A percentile compares a stretch with the other conserved stretches of the same genome.
Evolutionary conservation across 2,797 vertebrate genomes (phyloP).

Genomic region (Dendrocincla tyrannina): DNA sequence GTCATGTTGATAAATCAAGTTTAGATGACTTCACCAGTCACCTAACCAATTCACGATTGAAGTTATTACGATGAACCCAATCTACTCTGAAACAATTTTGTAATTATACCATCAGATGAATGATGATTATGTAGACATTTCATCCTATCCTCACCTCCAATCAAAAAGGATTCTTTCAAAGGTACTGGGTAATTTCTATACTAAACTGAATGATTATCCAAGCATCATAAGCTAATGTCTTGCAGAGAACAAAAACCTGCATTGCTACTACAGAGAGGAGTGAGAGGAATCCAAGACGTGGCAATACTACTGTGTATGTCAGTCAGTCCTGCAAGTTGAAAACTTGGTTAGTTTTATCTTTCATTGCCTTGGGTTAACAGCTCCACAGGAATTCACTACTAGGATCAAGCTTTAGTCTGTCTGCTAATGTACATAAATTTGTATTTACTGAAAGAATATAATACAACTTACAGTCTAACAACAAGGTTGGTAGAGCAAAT

Average conservation of each 20-base stretch:
- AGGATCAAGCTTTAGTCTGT: neutral
- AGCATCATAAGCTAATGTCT: neutral
- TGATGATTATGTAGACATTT: neutral
- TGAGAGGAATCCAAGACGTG: neutral
- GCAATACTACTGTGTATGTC: neutral
- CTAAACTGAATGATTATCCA: neutral
- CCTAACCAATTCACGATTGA: neutral
- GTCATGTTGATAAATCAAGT: neutral
- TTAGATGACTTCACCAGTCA: neutral
- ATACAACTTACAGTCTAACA: neutral
- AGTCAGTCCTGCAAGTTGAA: neutral
- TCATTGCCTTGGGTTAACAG: neutral
- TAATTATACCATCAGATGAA: neutral
- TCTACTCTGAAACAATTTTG: neutral
- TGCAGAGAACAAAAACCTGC: neutral
- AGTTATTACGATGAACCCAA: neutral
- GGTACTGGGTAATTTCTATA: neutral
- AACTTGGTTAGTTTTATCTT: neutral
- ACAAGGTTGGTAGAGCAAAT: neutral
- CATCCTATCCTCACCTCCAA: neutral
- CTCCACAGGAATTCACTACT: neutral
- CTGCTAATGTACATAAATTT: neutral
- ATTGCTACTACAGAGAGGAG: neutral
- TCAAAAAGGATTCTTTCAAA: neutral
- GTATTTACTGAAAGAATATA: neutral